phyloP scores from a whole-genome alignment of 2,888 invertebrate species.

The Standfussiana lucernea region DNA sequence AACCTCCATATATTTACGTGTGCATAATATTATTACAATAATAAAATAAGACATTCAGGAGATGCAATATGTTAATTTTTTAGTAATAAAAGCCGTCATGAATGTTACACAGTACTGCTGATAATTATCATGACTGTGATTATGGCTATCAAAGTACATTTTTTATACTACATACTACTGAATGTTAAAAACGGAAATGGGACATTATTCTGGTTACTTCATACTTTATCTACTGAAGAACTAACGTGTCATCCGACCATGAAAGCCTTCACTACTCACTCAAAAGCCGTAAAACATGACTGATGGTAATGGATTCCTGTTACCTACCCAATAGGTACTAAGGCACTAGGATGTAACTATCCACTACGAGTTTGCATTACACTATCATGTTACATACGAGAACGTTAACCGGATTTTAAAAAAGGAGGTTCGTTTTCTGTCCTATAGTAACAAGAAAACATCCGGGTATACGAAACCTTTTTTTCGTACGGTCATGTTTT shows the following conservation, averaged over 20 bases:
- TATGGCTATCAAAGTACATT: background rate
- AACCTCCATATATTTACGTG: no score
- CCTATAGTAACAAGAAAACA: background rate
- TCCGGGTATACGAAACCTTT: background rate
- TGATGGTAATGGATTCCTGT: slow-evolving; percentile 47
- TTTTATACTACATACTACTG: background rate
- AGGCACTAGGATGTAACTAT: slow-evolving; percentile 13
- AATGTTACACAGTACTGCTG: background rate
- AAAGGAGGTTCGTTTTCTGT: no score
- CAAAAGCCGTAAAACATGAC: slow-evolving; percentile 42
- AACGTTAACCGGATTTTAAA: background rate
- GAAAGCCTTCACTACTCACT: slow-evolving; percentile 46
- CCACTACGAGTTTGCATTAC: slow-evolving; percentile 28
- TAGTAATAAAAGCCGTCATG: background rate
- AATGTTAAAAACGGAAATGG: background rate
- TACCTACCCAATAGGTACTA: background rate
- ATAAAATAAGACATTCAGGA: background rate
- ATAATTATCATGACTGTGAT: background rate
- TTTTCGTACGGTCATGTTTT: background rate
- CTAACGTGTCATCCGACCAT: slow-evolving; percentile 29
- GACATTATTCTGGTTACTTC: background rate
- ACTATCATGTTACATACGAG: slow-evolving; percentile 19
- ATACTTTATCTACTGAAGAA: slow-evolving; percentile 10
- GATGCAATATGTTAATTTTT: background rate
- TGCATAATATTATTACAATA: background rate